These are phyloP conservation scores for Ancistrus triradiatus DNA, from an alignment of 2,113 vertebrate species.

Conservation along the genomic window DNA sequence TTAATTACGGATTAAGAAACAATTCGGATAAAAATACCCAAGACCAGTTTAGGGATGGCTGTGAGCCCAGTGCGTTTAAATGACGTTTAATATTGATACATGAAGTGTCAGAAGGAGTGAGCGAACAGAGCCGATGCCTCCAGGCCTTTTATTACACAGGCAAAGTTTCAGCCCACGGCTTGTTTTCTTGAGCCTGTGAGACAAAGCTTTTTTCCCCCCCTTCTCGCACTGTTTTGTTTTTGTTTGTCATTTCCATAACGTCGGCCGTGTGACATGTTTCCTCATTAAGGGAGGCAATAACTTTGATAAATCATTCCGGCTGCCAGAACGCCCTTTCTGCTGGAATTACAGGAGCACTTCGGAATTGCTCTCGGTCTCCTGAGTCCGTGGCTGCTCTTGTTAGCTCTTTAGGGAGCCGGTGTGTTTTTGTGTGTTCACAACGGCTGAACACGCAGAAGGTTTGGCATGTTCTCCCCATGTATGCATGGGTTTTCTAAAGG, in stretches of 20 bases:
- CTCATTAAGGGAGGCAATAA: slow-evolving; percentile 73
- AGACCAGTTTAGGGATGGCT: too few relatives aligned
- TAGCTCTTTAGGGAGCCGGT: slow-evolving; percentile 15
- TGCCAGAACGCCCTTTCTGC: slow-evolving; percentile 67
- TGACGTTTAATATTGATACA: slow-evolving; percentile 22
- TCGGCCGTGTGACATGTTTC: slow-evolving; percentile 68
- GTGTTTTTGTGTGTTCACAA: background rate
- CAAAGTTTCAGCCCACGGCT: slow-evolving; percentile 23
- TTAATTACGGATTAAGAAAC: too few relatives aligned
- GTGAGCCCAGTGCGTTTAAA: background rate
- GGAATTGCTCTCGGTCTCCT: slow-evolving; percentile 53
- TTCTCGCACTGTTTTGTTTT: slow-evolving; percentile 56
- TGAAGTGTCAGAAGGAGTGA: slow-evolving; percentile 16
- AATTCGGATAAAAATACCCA: too few relatives aligned
- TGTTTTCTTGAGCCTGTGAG: slow-evolving; percentile 30
- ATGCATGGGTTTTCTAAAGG: too few relatives aligned
- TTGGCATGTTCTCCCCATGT: background rate
- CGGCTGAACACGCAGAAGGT: background rate
- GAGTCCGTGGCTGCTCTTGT: slow-evolving; percentile 43
- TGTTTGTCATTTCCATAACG: slow-evolving; percentile 45
- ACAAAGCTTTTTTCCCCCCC: slow-evolving; percentile 32
- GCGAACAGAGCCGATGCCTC: slow-evolving; percentile 18
- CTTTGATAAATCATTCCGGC: slow-evolving; percentile 76
- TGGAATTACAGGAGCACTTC: slow-evolving; percentile 67
- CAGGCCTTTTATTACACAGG: slow-evolving; percentile 37